Evolutionary conservation across 2,797 vertebrate species (phyloP).

Genomic region (Leptoclinus maculatus): DNA sequence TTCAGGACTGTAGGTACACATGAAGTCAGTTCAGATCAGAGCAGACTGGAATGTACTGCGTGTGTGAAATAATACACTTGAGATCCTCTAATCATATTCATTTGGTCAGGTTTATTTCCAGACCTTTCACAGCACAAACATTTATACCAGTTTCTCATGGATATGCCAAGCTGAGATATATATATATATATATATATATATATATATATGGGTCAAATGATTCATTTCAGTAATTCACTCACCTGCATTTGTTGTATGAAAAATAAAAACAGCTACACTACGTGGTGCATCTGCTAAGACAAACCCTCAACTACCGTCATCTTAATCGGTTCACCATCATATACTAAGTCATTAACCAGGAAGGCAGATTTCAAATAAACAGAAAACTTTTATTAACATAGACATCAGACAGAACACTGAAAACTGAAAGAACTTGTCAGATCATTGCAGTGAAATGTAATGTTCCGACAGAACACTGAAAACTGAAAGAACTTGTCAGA

Average conservation of each 20-base stretch:
- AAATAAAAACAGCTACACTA: slow-evolving; percentile 7
- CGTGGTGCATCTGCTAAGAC: not conserved
- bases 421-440: too few relatives aligned
- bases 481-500: too few relatives aligned
- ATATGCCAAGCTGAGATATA: too few relatives aligned
- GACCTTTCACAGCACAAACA: too few relatives aligned
- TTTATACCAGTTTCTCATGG: too few relatives aligned
- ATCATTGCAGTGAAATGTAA: too few relatives aligned
- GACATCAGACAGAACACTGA: slow-evolving; percentile 69
- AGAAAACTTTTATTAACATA: slow-evolving; percentile 69
- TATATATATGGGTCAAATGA: not conserved
- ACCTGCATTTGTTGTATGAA: too few relatives aligned
- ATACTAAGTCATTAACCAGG: not conserved
- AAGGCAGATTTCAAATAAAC: slow-evolving; percentile 2
- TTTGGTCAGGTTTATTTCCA: not conserved
- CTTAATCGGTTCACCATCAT: too few relatives aligned
- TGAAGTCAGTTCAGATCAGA: not conserved
- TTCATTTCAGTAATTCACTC: too few relatives aligned
- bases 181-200: too few relatives aligned
- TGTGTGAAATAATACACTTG: not conserved
- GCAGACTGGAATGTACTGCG: not conserved
- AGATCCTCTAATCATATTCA: not conserved
- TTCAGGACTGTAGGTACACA: too few relatives aligned
- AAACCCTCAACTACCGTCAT: fast-evolving
- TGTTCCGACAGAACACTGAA: too few relatives aligned